Evolutionary conservation across 2,888 invertebrate species (phyloP).

Genomic region (Ephialtes manifestator): DNA sequence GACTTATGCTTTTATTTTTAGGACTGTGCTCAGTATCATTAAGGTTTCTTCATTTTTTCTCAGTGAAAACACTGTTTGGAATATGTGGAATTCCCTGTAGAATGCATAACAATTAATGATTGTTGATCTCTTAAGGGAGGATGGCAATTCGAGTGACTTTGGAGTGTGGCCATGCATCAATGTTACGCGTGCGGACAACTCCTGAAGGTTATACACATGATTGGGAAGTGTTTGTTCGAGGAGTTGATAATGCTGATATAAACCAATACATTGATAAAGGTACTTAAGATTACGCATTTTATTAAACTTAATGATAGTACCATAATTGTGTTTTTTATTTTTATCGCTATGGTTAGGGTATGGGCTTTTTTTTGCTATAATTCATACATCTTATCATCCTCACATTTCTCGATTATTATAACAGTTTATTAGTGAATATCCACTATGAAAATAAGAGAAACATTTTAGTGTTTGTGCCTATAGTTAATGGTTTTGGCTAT

Average conservation of each 20-base stretch:
- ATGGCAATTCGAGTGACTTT: conserved; percentile 93
- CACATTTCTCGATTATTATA: too few species aligned
- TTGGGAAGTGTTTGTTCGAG: conserved; percentile 98
- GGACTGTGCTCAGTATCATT: background rate
- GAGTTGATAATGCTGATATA: conserved; percentile 94
- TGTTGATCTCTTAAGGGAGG: conserved; percentile 75
- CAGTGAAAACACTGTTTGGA: background rate
- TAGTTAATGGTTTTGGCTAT: too few species aligned
- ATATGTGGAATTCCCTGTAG: background rate
- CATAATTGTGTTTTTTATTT: background rate
- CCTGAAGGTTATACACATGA: conserved; percentile 98
- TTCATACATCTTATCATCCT: too few species aligned
- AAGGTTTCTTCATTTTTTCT: background rate
- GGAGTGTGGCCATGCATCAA: conserved; percentile 97
- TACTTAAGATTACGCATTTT: conserved; percentile 63
- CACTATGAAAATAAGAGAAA: too few species aligned
- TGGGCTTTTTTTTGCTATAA: too few species aligned
- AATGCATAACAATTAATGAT: background rate
- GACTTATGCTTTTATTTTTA: background rate
- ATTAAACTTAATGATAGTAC: background rate
- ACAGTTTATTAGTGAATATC: too few species aligned
- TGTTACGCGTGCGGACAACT: conserved; percentile 92
- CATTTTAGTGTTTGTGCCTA: too few species aligned
- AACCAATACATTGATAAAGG: conserved; percentile 96
- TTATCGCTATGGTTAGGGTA: background rate